phyloP scores from a whole-genome alignment of 2,797 vertebrate genomes.

The Acestrorhynchus altus region DNA sequence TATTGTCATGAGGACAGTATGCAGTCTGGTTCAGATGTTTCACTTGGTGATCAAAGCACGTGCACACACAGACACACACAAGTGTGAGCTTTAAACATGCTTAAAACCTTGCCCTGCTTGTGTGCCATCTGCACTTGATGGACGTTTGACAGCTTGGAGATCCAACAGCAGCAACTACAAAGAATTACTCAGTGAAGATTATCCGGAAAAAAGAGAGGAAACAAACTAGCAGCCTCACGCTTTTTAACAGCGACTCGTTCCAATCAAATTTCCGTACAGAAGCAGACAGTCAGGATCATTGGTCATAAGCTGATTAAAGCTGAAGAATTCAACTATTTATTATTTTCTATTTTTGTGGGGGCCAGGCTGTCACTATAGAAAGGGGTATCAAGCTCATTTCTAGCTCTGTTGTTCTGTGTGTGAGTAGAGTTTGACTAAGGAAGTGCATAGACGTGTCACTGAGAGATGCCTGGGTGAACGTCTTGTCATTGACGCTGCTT shows the following conservation, averaged over 20 bases:
- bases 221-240: background rate
- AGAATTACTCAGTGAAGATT: conserved; percentile 44
- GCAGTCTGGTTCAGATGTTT: conserved; percentile 22
- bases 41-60: conserved; percentile 2
- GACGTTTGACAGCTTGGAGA: conserved; percentile 54
- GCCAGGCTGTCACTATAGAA: conserved; percentile 11
- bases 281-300: conserved; percentile 17
- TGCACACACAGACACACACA: conserved; percentile 10
- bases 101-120: conserved; percentile 34
- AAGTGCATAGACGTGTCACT: background rate
- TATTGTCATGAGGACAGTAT: conserved; percentile 14
- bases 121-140: conserved; percentile 30
- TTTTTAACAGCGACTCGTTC: conserved; percentile 28
- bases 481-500: background rate
- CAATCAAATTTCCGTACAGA: conserved; percentile 2
- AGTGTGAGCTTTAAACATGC: conserved; percentile 43
- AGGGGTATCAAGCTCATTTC: conserved; percentile 5
- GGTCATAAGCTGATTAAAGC: conserved; percentile 32
- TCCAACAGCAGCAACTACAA: conserved; percentile 44
- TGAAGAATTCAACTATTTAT: background rate
- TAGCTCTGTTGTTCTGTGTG: background rate
- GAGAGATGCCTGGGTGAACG: background rate
- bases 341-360: conserved; percentile 21
- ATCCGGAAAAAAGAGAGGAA: conserved; percentile 22
- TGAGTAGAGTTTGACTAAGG: background rate